Evolutionary conservation across 1,140 invertebrate species (phyloP).

Genomic region (Drosophila malerkotliana): DNA sequence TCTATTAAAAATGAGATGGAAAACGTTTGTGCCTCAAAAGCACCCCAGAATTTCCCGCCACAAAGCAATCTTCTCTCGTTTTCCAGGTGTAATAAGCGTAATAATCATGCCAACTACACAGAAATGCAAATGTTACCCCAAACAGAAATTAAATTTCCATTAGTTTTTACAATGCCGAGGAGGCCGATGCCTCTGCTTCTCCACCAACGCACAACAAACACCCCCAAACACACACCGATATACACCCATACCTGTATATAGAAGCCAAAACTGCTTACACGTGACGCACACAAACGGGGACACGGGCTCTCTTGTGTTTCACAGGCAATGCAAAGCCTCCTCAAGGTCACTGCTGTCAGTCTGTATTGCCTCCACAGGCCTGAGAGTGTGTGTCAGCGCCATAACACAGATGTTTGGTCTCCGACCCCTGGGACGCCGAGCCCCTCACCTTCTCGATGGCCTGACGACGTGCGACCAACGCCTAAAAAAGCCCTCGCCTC

Average conservation of each 20-base stretch:
- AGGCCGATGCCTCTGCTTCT: slow-evolving; percentile 17
- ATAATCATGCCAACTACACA: slow-evolving; percentile 34
- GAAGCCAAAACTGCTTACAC: slow-evolving; percentile 38
- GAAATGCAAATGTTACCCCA: slow-evolving; percentile 37
- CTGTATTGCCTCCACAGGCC: slow-evolving; percentile 34
- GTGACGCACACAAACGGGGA: slow-evolving; percentile 31
- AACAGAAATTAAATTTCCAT: slow-evolving; percentile 58
- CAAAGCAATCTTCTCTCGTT: not conserved
- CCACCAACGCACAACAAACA: not conserved
- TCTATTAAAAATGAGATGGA: not conserved
- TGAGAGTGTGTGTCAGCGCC: slow-evolving; percentile 33
- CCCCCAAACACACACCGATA: slow-evolving; percentile 12
- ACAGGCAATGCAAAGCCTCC: slow-evolving; percentile 55
- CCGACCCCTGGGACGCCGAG: not conserved
- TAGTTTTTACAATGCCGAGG: slow-evolving; percentile 51
- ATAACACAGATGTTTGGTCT: slow-evolving; percentile 69
- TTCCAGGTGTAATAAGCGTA: slow-evolving; percentile 28
- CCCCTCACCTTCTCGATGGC: slow-evolving; percentile 2
- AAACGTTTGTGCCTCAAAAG: not conserved
- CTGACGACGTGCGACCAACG: slow-evolving; percentile 42
- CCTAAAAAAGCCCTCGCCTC: slow-evolving; percentile 42
- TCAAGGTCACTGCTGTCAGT: slow-evolving; percentile 74
- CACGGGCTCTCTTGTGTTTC: slow-evolving; percentile 35
- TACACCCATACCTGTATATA: slow-evolving; percentile 10
- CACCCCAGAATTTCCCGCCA: not conserved